A percentile compares a stretch with the other conserved stretches of the same genome.
Conservation (phyloP, 2,113 vertebrate genomes). For the Dromiciops gliroides region DNA sequence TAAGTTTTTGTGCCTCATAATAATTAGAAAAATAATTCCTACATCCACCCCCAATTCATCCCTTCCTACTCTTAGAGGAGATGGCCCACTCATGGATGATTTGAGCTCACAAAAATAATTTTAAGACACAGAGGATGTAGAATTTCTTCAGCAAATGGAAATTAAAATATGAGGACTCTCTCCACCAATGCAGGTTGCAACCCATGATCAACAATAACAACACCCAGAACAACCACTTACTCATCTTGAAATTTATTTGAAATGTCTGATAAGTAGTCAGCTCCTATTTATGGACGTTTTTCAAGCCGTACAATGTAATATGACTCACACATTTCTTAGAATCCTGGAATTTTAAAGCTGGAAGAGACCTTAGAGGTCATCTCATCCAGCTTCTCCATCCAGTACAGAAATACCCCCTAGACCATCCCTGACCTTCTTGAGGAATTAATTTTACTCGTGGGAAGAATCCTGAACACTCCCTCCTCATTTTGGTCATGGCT, state of each 20-base stretch:
- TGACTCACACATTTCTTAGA: neutral
- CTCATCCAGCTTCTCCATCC: neutral
- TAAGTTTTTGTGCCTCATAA: neutral
- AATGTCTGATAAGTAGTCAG: neutral
- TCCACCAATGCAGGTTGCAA: neutral
- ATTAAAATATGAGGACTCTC: neutral
- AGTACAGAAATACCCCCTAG: neutral
- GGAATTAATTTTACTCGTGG: neutral
- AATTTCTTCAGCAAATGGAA: neutral
- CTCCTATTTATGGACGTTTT: neutral
- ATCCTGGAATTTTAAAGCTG: fast-evolving
- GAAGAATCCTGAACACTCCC: neutral
- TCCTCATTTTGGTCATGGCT: neutral
- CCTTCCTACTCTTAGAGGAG: neutral
- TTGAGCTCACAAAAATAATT: neutral
- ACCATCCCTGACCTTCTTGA: neutral
- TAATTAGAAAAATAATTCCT: neutral
- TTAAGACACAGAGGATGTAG: neutral
- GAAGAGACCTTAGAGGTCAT: neutral
- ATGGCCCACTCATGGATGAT: neutral
- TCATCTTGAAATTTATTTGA: neutral
- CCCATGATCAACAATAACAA: neutral
- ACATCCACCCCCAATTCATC: neutral
- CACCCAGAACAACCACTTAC: neutral
- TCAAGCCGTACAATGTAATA: neutral